Evolutionary conservation across 2,113 vertebrate genomes (phyloP).

Genomic region (Antennarius striatus): DNA sequence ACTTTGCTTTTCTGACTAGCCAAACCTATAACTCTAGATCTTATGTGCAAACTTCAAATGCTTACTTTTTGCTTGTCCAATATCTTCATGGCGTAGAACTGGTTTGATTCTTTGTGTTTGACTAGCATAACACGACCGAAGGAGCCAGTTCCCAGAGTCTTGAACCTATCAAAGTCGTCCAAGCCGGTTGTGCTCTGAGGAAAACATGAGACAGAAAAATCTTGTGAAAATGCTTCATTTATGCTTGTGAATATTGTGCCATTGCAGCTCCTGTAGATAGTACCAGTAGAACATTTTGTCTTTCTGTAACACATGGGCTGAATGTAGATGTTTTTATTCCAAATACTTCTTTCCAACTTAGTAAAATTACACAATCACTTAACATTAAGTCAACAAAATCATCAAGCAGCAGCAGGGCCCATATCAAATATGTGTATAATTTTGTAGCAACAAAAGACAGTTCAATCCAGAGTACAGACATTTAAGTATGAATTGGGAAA

Average conservation of each 20-base stretch:
- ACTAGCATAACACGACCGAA: conserved; percentile 99
- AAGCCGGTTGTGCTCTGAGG: conserved; percentile 91
- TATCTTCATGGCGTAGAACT: conserved; percentile 99
- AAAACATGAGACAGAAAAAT: conserved; percentile 33
- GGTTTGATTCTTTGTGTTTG: conserved; percentile 95
- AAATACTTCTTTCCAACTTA: background rate
- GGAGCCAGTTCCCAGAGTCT: conserved; percentile 97
- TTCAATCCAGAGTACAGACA: background rate
- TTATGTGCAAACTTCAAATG: conserved; percentile 19
- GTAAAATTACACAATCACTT: conserved; percentile 11
- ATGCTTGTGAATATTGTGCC: background rate
- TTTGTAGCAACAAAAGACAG: background rate
- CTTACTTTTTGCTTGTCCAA: conserved; percentile 98
- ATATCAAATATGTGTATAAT: conserved; percentile 3
- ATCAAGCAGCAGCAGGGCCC: conserved; percentile 27
- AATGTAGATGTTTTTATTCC: background rate
- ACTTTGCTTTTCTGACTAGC: background rate
- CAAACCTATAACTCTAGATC: background rate
- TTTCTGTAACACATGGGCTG: background rate
- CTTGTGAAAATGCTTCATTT: background rate
- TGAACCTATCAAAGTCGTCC: conserved; percentile 97
- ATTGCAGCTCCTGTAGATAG: no score
- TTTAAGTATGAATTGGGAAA: background rate
- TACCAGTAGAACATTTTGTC: no score
- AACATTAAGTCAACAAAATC: conserved; percentile 13